Evolutionary conservation across 2,113 vertebrate species (phyloP).

Genomic region (Ptilorrhoa leucosticta): DNA sequence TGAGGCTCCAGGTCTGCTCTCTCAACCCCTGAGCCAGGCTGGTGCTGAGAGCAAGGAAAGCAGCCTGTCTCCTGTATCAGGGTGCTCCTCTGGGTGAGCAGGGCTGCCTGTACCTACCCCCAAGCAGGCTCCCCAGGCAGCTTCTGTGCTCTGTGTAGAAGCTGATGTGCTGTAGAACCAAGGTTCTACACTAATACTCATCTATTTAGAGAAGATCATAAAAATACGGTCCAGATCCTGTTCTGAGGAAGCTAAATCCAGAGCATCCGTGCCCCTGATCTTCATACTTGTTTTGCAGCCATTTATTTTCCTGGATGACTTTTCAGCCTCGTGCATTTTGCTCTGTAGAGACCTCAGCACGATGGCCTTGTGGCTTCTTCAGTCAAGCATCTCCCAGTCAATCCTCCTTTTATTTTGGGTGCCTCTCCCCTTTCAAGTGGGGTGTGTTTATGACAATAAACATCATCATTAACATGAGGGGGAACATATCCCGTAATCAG

Average conservation of each 20-base stretch:
- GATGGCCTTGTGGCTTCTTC: conserved; percentile 7
- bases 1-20: background rate
- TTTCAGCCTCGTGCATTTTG: background rate
- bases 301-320: background rate
- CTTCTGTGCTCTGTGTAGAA: background rate
- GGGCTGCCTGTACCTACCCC: background rate
- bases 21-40: background rate
- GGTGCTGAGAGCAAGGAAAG: background rate
- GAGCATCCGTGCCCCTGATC: background rate
- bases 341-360: background rate
- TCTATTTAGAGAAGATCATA: background rate
- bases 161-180: background rate
- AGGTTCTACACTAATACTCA: background rate
- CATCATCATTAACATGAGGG: conserved; percentile 20
- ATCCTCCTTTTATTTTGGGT: conserved; percentile 51
- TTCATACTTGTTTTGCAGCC: background rate
- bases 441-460: conserved; percentile 28
- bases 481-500: conserved; percentile 58
- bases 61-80: background rate
- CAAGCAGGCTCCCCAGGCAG: background rate
- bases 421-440: conserved; percentile 48
- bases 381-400: conserved; percentile 45
- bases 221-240: background rate
- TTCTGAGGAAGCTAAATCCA: background rate
- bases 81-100: background rate